Evolutionary conservation across 2,888 invertebrate genomes (phyloP), one percentile per base, ranked within the genome.

Genomic region (Malthinus flaveolus): DNA sequence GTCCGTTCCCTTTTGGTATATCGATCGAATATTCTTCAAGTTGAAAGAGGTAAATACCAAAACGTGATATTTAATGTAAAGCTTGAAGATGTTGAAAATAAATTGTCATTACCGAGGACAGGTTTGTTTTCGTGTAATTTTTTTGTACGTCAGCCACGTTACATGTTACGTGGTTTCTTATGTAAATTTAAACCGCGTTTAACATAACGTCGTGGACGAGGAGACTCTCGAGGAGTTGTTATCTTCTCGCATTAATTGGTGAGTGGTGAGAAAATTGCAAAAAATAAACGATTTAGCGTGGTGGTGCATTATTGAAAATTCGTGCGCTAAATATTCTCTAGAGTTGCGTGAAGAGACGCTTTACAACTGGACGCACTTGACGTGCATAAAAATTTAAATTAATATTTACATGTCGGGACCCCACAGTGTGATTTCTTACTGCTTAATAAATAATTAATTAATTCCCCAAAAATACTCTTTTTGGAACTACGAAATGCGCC

Each of bases 71-170:
- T 12, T 36, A 31, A 37, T 48, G 59, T 56, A 37, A 7, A 15
- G 50, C 42, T 35, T 54, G 23, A 59, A 59, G 33, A 37, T 35
- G 45, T 15, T 9, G 56, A 42, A 35, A 59, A 59, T 59, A 56
- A 59, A 59, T 59, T 56, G 59, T 56, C 56, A 56, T 59, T 59
- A 59, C 49, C 55, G 55, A 55, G 48, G 55, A 59, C 56, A 56
- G 59, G 59, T 56, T 49, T 23, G 51, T 12, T 35, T 32, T 34
- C 48, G 36, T 33, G 8, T 54, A 39, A 33, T 56, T 59, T 59
- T 56, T 33, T 44, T 44, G 11, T 50, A 59, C 55, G 59, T 58
- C 32, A 23, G 7, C 34, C 6, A 8, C 47, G 36, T 32, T 35
- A 32, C 54, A 46, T 23, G 48, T 48, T 48, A 34, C 48, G 23